Base-by-base conservation (phyloP, 2,888 invertebrate species). In the Eupithecia subfuscata region DNA sequence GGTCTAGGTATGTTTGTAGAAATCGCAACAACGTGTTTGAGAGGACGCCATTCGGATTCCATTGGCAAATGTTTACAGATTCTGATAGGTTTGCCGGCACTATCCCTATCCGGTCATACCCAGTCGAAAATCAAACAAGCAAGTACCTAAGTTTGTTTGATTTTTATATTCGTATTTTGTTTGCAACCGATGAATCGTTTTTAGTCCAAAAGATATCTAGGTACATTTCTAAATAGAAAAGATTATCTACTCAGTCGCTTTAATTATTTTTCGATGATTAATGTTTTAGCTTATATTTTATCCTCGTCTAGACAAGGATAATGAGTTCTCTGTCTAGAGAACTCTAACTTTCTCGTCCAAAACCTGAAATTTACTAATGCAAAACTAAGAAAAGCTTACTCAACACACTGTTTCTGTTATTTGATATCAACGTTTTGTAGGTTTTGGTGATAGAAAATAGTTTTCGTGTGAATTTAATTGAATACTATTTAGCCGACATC, bases 61-160 rank as follows among this genome's bases (percentile, higher is more conserved):
- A 63, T 34, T 25, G 11, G 71, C 71, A 71, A 75, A 71, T 74
- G 43, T 74, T 70, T 65, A 73, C 69, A 45, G 34, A 69, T 63
- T 63, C 30, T 16, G 34, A 64, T 64, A 64, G 73, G 63, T 63
- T 56, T 11, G 68, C 56, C 40, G 45, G 34, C 34, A 34, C 64
- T 34, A 74, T 70, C 63, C 69, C 56, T 40, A 25, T 70, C 67
- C 34, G 65, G 40, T 70, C 60, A 69, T 56, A 69, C 43, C 18
- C 18, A 48, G 18, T 7, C 45, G 56, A 9, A 22, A 22, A 56
- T 60, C 60, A 60, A 60, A 60, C 25, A 56, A 22, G 12, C 25
- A 18, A 25, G n/a, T 48, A 45, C 45, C 45, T 48, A 22, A 52
- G n/a, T 11, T 56, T 56, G 60, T 60, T 60, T 60, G 12, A 60